Base-by-base conservation (phyloP, 2,113 vertebrate species). In the Hydrolagus affinis region DNA sequence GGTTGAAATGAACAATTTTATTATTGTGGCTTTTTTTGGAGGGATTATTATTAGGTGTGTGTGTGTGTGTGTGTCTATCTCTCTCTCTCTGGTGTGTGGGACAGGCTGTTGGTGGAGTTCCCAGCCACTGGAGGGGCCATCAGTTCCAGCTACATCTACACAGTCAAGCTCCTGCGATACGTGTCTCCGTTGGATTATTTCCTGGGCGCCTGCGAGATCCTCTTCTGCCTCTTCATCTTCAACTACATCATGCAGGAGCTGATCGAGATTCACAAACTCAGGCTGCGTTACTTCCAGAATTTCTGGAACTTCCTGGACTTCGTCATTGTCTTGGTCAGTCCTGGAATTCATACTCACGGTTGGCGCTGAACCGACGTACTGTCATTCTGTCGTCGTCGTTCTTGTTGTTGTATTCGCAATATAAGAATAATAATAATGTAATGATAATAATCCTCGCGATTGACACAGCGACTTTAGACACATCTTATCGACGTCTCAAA, bases 41-140 rank as follows among this genome's bases (percentile, higher is more conserved):
- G 6, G n/a, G n/a, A n/a, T n/a, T n/a, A n/a, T n/a, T n/a, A n/a
- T n/a, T n/a, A n/a, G n/a, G n/a, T n/a, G n/a, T n/a, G n/a, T n/a
- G n/a, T n/a, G n/a, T n/a, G n/a, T n/a, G n/a, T n/a, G n/a, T n/a
- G n/a, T n/a, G n/a, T n/a, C n/a, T n/a, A n/a, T n/a, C n/a, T n/a
- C 6, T 44, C 44, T 19, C 59, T 68, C 66, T 14, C 9, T 83
- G 32, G 44, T 87, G 87, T 88, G 44, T 87, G 87, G 88, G 86
- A 86, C 88, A 94, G 92, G 86, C 87, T 94, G 87, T 87, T 93
- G 60, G 90, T 90, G 19, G 93, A 94, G 89, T 94, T 89, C 86
- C 92, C 93, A 86, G 92, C 86, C 28, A 90, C 91, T 0, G 86
- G 91, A 70, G 91, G 90, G 83, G 89, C 89, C 85, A 72, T 90